phyloP scores from a whole-genome alignment of 2,888 invertebrate genomes.

The Microctonus brassicae region DNA sequence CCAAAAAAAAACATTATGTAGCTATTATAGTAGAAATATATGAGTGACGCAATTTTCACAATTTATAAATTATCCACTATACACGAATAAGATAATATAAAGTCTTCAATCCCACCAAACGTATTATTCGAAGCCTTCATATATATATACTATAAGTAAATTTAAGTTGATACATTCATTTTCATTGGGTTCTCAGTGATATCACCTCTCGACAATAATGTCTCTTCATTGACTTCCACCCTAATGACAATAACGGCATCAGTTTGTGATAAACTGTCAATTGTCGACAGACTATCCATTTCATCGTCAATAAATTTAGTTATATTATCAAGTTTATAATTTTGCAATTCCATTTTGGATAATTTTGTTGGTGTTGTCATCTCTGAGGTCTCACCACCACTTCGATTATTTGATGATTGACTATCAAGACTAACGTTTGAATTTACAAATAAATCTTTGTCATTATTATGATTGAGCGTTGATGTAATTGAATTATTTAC shows the following conservation, averaged over 20 bases:
- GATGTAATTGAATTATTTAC: background rate
- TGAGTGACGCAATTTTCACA: background rate
- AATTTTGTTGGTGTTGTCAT: background rate
- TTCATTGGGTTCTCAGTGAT: background rate
- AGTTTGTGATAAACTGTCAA: background rate
- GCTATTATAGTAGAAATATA: background rate
- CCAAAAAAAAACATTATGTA: background rate
- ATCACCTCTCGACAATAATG: background rate
- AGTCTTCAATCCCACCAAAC: too few relatives aligned
- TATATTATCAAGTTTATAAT: background rate
- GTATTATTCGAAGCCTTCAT: too few relatives aligned
- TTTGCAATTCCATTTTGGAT: background rate
- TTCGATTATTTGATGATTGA: background rate
- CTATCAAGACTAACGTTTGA: background rate
- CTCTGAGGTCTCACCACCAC: background rate
- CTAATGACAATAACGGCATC: background rate
- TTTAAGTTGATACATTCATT: too few relatives aligned
- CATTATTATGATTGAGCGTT: background rate
- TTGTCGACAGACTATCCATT: background rate
- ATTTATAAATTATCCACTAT: background rate
- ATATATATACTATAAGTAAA: too few relatives aligned
- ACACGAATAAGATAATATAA: too few relatives aligned
- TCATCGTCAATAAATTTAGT: background rate
- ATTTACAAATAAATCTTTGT: background rate
- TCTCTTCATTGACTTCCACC: background rate